A percentile compares a stretch with the other conserved stretches of the same genome.
Evolutionary conservation across 2,888 invertebrate species (phyloP).

Genomic region (Nomada goodeniana): DNA sequence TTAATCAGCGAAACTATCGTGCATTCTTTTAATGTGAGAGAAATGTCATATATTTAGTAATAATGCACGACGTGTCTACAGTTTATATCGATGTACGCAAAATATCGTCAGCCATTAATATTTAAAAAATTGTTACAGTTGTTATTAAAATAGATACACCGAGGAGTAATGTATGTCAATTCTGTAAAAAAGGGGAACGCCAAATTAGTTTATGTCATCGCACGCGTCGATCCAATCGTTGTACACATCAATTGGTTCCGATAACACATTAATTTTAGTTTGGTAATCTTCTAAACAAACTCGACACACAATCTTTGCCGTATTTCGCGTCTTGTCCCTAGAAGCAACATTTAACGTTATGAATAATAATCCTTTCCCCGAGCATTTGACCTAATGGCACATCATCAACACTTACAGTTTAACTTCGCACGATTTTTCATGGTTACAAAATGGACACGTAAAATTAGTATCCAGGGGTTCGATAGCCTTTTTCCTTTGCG

Average conservation of each 20-base stretch:
- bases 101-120: neutral
- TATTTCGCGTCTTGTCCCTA: constrained; percentile 97
- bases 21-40: too few species aligned
- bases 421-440: constrained; percentile 98
- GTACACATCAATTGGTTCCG: constrained; percentile 98
- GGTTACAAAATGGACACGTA: constrained; percentile 99
- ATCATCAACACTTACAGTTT: constrained; percentile 92
- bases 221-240: constrained; percentile 99
- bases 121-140: neutral
- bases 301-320: constrained; percentile 95
- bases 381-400: neutral
- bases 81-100: neutral
- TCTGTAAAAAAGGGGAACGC: constrained; percentile 26
- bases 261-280: constrained; percentile 96
- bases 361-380: neutral
- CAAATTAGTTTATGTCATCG: constrained; percentile 92
- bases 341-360: constrained; percentile 74
- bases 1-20: neutral
- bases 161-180: neutral
- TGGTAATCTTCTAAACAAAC: constrained; percentile 98
- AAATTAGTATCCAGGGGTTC: constrained; percentile 96
- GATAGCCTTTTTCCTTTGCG: constrained; percentile 94
- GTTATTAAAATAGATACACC: constrained; percentile 1
- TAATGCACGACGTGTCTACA: neutral
- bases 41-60: neutral